Conservation (phyloP, 2,113 vertebrate species). For the Caretta caretta region DNA sequence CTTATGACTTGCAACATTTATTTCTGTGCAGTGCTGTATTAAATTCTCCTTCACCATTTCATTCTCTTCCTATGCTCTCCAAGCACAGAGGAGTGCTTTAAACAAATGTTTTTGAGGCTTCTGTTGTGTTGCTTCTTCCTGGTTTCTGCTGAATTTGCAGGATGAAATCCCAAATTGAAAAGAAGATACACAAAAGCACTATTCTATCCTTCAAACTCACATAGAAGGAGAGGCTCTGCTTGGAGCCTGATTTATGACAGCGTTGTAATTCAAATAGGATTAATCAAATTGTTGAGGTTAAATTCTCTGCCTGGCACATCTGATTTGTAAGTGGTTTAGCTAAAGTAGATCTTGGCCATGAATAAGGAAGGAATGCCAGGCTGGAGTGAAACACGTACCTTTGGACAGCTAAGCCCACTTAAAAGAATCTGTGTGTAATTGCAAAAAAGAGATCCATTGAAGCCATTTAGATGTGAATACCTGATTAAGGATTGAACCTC, state of each 20-base stretch:
- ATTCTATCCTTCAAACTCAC: constrained; percentile 26
- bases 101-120: constrained; percentile 54
- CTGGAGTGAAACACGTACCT: constrained; percentile 40
- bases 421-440: not conserved
- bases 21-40: constrained; percentile 49
- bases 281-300: constrained; percentile 55
- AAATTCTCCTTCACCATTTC: constrained; percentile 64
- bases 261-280: constrained; percentile 50
- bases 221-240: constrained; percentile 37
- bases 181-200: constrained; percentile 60
- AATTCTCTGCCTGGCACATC: constrained; percentile 31
- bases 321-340: constrained; percentile 60
- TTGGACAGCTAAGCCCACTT: constrained; percentile 15
- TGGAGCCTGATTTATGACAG: constrained; percentile 63
- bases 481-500: constrained; percentile 49
- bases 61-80: constrained; percentile 44
- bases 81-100: constrained; percentile 46
- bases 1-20: constrained; percentile 75
- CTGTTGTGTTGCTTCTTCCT: constrained; percentile 39
- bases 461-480: constrained; percentile 43
- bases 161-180: constrained; percentile 60
- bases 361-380: constrained; percentile 27
- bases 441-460: constrained; percentile 26
- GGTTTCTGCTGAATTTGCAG: constrained; percentile 68
- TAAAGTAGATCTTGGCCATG: constrained; percentile 44